These are phyloP conservation scores for Micrasema minimum DNA, from an alignment of 1,140 invertebrate species.

Conservation along the genomic window DNA sequence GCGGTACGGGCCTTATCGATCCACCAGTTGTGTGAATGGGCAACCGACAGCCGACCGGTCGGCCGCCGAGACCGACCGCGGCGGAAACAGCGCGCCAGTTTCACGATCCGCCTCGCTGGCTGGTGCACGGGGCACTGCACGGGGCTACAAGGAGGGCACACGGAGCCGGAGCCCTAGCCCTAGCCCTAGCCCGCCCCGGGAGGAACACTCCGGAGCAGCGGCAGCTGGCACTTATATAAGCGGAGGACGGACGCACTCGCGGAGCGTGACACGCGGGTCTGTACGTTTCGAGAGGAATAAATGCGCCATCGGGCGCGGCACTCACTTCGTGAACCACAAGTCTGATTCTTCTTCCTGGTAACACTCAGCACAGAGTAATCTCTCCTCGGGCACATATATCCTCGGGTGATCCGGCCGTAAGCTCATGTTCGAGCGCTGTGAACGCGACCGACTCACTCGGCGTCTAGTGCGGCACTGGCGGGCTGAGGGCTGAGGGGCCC, in stretches of 20 bases:
- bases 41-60: conserved; percentile 13
- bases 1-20: conserved; percentile 19
- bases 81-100: conserved; percentile 27
- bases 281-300: not conserved
- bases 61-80: conserved; percentile 9
- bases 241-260: not conserved
- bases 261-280: not conserved
- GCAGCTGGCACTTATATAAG: conserved; percentile 25
- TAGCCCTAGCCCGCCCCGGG: not conserved
- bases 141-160: not conserved
- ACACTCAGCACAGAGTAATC: conserved; percentile 20
- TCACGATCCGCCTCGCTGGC: conserved; percentile 3
- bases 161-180: not conserved
- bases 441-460: conserved; percentile 34
- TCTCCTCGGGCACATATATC: conserved; percentile 31
- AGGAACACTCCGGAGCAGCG: not conserved
- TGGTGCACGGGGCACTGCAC: no score
- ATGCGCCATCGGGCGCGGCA: conserved; percentile 19
- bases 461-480: conserved; percentile 37
- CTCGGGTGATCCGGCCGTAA: conserved; percentile 34
- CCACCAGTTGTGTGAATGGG: conserved; percentile 28
- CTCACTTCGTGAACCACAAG: conserved; percentile 34
- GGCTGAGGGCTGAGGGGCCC: conserved; percentile 12
- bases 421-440: conserved; percentile 37
- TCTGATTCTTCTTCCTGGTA: conserved; percentile 33